phyloP scores from a whole-genome alignment of 2,888 invertebrate genomes.

The Bombylius discolor region DNA sequence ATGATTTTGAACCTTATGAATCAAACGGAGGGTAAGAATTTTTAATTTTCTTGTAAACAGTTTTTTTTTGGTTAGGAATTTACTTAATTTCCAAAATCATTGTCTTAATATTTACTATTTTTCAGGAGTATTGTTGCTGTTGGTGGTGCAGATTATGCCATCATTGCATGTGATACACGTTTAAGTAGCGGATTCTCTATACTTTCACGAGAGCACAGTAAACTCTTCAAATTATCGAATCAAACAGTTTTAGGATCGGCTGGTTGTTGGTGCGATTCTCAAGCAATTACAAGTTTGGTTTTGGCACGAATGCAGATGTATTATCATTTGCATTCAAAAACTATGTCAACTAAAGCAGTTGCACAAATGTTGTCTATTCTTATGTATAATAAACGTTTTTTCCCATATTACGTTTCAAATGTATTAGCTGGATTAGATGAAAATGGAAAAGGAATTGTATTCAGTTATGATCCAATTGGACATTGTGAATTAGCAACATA shows the following conservation, averaged over 20 bases:
- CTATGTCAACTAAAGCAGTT: slow-evolving; percentile 82
- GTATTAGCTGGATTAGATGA: slow-evolving; percentile 86
- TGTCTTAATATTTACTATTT: slow-evolving; percentile 9
- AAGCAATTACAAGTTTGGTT: slow-evolving; percentile 75
- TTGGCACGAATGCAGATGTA: slow-evolving; percentile 89
- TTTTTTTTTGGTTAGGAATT: background rate
- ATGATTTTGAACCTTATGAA: slow-evolving; percentile 53
- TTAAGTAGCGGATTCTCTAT: slow-evolving; percentile 84
- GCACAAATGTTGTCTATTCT: slow-evolving; percentile 94
- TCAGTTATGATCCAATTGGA: slow-evolving; percentile 95
- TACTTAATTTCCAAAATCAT: too few species aligned
- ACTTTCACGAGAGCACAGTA: slow-evolving; percentile 76
- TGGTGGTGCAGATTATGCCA: slow-evolving; percentile 87
- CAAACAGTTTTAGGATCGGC: slow-evolving; percentile 84
- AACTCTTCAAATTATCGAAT: slow-evolving; percentile 68
- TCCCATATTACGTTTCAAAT: slow-evolving; percentile 95
- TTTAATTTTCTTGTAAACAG: background rate
- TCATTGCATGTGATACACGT: slow-evolving; percentile 92
- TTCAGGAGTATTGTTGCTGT: slow-evolving; percentile 86
- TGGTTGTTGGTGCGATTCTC: slow-evolving; percentile 96
- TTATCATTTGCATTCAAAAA: slow-evolving; percentile 83
- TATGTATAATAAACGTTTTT: slow-evolving; percentile 93
- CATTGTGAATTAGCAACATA: slow-evolving; percentile 77
- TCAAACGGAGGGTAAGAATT: slow-evolving; percentile 61
- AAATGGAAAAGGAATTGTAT: slow-evolving; percentile 88